These are phyloP conservation scores for Esox lucius DNA, from an alignment of 2,797 vertebrate species.

Conservation along the genomic window DNA sequence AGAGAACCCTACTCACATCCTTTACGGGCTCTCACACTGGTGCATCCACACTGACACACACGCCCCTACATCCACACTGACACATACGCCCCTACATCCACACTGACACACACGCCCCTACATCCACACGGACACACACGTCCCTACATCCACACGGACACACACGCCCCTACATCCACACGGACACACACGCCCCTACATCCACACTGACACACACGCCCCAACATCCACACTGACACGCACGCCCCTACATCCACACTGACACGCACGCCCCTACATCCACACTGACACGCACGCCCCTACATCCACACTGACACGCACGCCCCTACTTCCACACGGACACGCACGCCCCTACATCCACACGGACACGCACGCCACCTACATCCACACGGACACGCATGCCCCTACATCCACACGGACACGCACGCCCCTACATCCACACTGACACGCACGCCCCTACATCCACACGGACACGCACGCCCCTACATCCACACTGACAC, in stretches of 20 bases:
- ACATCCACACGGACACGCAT: background rate
- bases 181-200: background rate
- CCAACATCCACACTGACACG: constrained; percentile 20
- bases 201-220: too few relatives aligned
- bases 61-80: constrained; percentile 27
- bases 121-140: background rate
- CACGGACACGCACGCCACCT: background rate
- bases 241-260: constrained; percentile 26
- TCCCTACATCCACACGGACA: background rate
- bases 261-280: too few relatives aligned
- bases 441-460: background rate
- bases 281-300: too few relatives aligned
- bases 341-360: background rate
- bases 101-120: background rate
- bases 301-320: too few relatives aligned
- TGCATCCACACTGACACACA: constrained; percentile 19
- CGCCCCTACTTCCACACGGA: too few relatives aligned
- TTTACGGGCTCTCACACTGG: constrained; percentile 35
- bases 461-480: background rate
- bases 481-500: background rate
- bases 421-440: background rate
- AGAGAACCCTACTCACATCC: constrained; percentile 70
- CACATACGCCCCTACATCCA: background rate
- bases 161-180: too few relatives aligned
- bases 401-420: background rate